Base-by-base conservation (phyloP, 2,888 invertebrate species). In the Omphaloscelis lunosa region DNA sequence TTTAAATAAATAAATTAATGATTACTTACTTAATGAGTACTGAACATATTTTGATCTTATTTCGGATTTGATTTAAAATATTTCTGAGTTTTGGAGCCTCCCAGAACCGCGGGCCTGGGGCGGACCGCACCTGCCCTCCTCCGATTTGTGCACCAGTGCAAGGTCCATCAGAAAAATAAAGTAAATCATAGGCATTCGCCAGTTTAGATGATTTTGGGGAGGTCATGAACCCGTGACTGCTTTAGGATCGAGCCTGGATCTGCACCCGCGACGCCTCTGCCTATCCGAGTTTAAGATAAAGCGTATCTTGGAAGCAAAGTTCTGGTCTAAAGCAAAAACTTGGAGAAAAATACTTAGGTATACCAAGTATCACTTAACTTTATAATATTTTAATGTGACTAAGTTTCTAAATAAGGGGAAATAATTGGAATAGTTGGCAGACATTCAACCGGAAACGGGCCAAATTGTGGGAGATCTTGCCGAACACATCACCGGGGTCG, bases 401-500 rank as follows among this genome's bases (percentile, higher is more conserved):
- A 83, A 84, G 69, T 80, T 85, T 79, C 81, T 83, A 86, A 89
- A 89, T 88, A 90, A 89, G 90, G 89, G 90, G 82, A 88, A 89
- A 90, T 88, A 86, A 82, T 88, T 79, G 66, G 86, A 81, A 93
- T 93, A 88, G 84, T 93, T 94, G 93, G 93, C 94, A 79, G 79
- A 56, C 72, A 66, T 75, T 93, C 93, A 93, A 93, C 84, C 91
- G 94, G 93, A 93, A 93, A 77, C 81, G 71, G 71, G 51, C 71
- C 62, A 82, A 79, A 89, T 89, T 48, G 77, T 73, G 68, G 72
- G 77, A 75, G 80, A 83, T 76, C 61, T 84, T 84, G 59, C 59
- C 29, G 82, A 78, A 76, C 80, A 82, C 72, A 76, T 88, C 86
- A 84, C 82, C 29, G 80, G 69, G 69, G 51, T 29, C 61, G 72